phyloP scores from a whole-genome alignment of 2,113 vertebrate species.

The Lethenteron camtschaticum region DNA sequence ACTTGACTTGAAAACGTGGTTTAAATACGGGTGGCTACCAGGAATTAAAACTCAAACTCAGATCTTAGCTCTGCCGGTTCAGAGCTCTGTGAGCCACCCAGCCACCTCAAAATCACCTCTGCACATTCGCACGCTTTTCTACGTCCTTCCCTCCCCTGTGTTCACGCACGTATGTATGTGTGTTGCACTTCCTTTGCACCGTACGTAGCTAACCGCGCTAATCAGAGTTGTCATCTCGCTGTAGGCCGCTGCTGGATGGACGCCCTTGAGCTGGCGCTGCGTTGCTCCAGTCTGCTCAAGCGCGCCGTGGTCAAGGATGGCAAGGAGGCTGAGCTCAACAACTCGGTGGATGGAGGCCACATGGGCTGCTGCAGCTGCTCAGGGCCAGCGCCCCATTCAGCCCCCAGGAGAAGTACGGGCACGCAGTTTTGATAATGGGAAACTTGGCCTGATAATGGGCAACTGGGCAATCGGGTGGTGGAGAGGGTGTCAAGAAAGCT shows the following conservation, averaged over 20 bases:
- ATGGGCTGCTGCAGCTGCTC: slow-evolving; percentile 25
- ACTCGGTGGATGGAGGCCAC: slow-evolving; percentile 47
- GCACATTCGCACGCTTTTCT: background rate
- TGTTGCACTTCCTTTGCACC: slow-evolving; percentile 9
- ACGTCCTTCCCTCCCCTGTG: background rate
- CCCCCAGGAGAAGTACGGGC: too few relatives aligned
- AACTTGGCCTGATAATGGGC: too few relatives aligned
- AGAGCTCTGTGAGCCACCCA: background rate
- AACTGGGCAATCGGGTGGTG: too few relatives aligned
- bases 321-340: slow-evolving; percentile 50
- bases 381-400: too few relatives aligned
- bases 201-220: background rate
- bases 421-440: too few relatives aligned
- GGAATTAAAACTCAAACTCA: too few relatives aligned
- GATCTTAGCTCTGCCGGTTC: too few relatives aligned
- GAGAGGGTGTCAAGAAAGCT: too few relatives aligned
- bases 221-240: slow-evolving; percentile 9
- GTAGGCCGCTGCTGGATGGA: slow-evolving; percentile 97
- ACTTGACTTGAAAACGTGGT: too few relatives aligned
- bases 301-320: slow-evolving; percentile 95
- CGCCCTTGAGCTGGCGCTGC: slow-evolving; percentile 81
- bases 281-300: slow-evolving; percentile 81
- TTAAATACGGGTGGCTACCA: too few relatives aligned
- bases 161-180: background rate
- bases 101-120: background rate